Conservation (phyloP, 2,113 vertebrate species). For the Otus sunia region DNA sequence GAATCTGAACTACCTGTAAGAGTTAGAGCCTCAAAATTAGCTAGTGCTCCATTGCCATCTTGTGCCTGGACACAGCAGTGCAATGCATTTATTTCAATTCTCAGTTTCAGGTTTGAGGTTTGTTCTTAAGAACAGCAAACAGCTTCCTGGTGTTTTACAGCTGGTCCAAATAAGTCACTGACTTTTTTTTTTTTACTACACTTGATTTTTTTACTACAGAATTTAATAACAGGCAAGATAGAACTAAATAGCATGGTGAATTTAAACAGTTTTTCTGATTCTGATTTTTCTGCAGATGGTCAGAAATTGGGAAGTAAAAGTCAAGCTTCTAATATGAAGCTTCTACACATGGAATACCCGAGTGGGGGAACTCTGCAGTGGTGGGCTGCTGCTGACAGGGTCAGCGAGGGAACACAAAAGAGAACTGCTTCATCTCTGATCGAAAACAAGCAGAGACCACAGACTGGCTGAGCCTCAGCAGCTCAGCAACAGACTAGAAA, state of each 20-base stretch:
- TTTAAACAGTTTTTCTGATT: not conserved
- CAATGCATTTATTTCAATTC: not conserved
- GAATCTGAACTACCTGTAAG: not conserved
- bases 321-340: not conserved
- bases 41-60: constrained; percentile 69
- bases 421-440: not conserved
- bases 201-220: not conserved
- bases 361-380: not conserved
- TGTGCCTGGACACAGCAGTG: constrained; percentile 58
- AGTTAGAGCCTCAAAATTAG: not conserved
- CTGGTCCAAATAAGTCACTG: not conserved
- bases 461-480: not conserved
- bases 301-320: not conserved
- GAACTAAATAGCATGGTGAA: not conserved
- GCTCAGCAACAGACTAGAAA: not conserved
- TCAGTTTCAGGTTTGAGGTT: not conserved
- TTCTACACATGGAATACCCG: not conserved
- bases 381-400: not conserved
- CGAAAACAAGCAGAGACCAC: not conserved
- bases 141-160: not conserved
- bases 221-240: not conserved
- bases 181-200: not conserved
- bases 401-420: not conserved
- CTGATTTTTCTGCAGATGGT: not conserved
- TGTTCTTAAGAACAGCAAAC: not conserved